A percentile compares a stretch with the other conserved stretches of the same genome.
phyloP scores from a whole-genome alignment of 1,140 invertebrate species.

The Anagrus nilaparvatae region DNA sequence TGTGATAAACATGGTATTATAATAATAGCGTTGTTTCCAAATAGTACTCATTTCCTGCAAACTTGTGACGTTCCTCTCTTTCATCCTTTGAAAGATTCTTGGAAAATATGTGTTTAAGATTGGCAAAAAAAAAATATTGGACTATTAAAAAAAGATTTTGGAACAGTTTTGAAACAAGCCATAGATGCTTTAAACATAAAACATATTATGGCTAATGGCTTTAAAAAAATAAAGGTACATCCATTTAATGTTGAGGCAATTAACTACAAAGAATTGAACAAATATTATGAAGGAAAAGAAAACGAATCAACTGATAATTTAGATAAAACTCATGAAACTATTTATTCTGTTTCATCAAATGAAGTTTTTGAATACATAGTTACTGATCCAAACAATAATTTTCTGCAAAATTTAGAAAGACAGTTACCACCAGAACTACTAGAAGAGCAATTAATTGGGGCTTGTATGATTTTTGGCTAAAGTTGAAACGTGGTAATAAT shows the following conservation, averaged over 20 bases:
- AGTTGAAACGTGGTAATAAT: not conserved
- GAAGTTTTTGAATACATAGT: no score
- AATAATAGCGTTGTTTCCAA: constrained; percentile 29
- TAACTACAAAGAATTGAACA: constrained; percentile 2
- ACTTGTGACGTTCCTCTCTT: constrained; percentile 32
- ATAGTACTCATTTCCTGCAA: constrained; percentile 30
- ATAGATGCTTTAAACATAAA: constrained; percentile 6
- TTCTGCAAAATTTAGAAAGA: constrained; percentile 10
- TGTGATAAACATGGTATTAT: constrained; percentile 26
- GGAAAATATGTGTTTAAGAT: constrained; percentile 20
- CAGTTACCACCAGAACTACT: not conserved
- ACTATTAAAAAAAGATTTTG: constrained; percentile 9
- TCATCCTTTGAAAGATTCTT: constrained; percentile 24
- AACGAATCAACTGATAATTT: not conserved
- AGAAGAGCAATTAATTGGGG: constrained; percentile 4
- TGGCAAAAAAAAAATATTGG: constrained; percentile 16
- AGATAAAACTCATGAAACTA: constrained; percentile 1
- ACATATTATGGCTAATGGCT: constrained; percentile 3
- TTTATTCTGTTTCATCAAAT: no score
- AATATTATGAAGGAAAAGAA: constrained; percentile 11
- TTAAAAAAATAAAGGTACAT: not conserved
- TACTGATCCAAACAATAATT: no score
- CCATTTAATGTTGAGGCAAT: constrained; percentile 8
- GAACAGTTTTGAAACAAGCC: constrained; percentile 8
- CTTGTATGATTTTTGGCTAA: constrained; percentile 9